Conservation (phyloP, 92 coral and sea anemone species). For the Bergia sp. region DNA sequence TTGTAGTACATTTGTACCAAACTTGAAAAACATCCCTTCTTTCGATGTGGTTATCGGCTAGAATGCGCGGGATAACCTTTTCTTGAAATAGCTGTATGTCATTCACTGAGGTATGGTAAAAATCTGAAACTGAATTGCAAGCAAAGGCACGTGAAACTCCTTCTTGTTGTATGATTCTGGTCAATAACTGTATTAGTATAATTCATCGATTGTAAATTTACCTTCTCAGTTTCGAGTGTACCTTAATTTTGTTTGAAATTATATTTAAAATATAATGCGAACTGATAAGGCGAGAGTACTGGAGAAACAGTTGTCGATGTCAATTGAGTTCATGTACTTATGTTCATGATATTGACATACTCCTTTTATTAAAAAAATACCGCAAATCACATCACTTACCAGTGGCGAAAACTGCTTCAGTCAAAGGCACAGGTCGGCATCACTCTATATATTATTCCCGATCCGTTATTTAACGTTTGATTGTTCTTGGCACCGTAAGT, state of each 20-base stretch:
- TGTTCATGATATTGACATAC: too few relatives aligned
- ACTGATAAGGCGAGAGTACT: not conserved
- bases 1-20: too few relatives aligned
- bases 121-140: not conserved
- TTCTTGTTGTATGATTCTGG: too few relatives aligned
- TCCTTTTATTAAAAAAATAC: not conserved
- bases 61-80: too few relatives aligned
- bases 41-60: too few relatives aligned
- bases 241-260: not conserved
- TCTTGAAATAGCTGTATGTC: too few relatives aligned
- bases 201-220: not conserved
- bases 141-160: not conserved
- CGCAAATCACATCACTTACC: not conserved
- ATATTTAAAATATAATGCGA: not conserved
- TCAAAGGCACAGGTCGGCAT: not conserved
- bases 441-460: too few relatives aligned
- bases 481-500: too few relatives aligned
- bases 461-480: too few relatives aligned
- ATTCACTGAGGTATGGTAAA: too few relatives aligned
- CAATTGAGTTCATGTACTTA: not conserved
- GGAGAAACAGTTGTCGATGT: not conserved
- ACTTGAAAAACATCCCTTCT: too few relatives aligned
- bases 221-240: not conserved
- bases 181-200: not conserved
- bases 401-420: not conserved